Percentiles rank a stretch among this genome's conserved stretches.
phyloP scores from a whole-genome alignment of 2,888 invertebrate genomes.

The Biston betularia region DNA sequence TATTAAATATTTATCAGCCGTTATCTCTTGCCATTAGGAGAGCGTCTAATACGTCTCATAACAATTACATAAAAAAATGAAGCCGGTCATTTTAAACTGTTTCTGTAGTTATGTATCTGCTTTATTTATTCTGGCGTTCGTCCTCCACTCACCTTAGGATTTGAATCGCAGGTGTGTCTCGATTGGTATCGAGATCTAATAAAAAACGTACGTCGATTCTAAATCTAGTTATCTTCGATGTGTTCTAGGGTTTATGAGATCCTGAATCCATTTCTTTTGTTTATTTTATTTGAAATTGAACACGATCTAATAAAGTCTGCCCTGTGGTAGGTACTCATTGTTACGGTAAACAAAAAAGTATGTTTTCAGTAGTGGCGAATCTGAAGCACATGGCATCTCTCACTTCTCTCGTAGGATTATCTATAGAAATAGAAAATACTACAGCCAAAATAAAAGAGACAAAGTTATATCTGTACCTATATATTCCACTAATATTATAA shows the following conservation, averaged over 20 bases:
- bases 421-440: too few species aligned
- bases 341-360: not conserved
- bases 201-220: conserved; percentile 44
- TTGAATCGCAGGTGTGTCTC: conserved; percentile 43
- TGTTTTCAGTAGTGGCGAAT: too few species aligned
- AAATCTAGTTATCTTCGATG: conserved; percentile 36
- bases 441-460: too few species aligned
- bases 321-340: not conserved
- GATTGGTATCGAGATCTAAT: conserved; percentile 44
- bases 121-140: conserved; percentile 7
- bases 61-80: too few species aligned
- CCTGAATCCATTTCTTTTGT: conserved; percentile 5
- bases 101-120: not conserved
- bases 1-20: too few species aligned
- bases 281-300: not conserved
- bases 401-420: too few species aligned
- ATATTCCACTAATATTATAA: too few species aligned
- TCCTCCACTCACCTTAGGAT: conserved; percentile 37
- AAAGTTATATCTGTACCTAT: too few species aligned
- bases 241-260: conserved; percentile 30
- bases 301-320: not conserved
- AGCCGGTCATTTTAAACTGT: not conserved
- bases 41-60: too few species aligned
- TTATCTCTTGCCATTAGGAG: too few species aligned
- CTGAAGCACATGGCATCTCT: too few species aligned